Evolutionary conservation across 1,140 invertebrate species (phyloP).

Genomic region (Choristoneura fumiferana): DNA sequence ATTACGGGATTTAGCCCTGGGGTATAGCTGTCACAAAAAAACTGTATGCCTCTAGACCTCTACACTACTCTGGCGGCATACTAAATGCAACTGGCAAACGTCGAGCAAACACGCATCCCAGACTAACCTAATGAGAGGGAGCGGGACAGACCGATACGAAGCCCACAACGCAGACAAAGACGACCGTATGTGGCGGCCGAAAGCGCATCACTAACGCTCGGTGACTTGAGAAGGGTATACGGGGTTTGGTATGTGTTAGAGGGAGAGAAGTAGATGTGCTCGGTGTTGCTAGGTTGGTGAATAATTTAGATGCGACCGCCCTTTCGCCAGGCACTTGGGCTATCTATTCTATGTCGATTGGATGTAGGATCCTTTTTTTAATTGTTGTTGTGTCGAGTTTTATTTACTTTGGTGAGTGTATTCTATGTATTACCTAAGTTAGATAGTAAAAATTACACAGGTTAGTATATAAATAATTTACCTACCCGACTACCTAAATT

Average conservation of each 20-base stretch:
- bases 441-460: too few species aligned
- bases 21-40: too few species aligned
- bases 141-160: background rate
- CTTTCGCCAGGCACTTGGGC: slow-evolving; percentile 38
- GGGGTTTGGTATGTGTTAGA: slow-evolving; percentile 20
- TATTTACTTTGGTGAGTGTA: too few species aligned
- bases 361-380: too few species aligned
- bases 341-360: too few species aligned
- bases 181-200: slow-evolving; percentile 57
- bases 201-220: slow-evolving; percentile 61
- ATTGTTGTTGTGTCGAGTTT: too few species aligned
- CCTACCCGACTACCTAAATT: too few species aligned
- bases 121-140: slow-evolving; percentile 16
- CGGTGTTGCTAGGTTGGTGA: slow-evolving; percentile 60
- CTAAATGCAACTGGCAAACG: slow-evolving; percentile 14
- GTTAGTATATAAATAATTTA: too few species aligned
- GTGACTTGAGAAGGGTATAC: slow-evolving; percentile 37
- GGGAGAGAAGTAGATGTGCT: slow-evolving; percentile 43
- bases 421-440: too few species aligned
- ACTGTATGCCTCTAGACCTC: background rate
- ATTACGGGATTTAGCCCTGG: too few species aligned
- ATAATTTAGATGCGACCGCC: slow-evolving; percentile 66
- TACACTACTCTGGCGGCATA: background rate
- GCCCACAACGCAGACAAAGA: slow-evolving; percentile 35
- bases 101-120: slow-evolving; percentile 9